These are phyloP conservation scores for Hippolais icterina DNA, from an alignment of 2,113 vertebrate genomes.

Conservation along the genomic window DNA sequence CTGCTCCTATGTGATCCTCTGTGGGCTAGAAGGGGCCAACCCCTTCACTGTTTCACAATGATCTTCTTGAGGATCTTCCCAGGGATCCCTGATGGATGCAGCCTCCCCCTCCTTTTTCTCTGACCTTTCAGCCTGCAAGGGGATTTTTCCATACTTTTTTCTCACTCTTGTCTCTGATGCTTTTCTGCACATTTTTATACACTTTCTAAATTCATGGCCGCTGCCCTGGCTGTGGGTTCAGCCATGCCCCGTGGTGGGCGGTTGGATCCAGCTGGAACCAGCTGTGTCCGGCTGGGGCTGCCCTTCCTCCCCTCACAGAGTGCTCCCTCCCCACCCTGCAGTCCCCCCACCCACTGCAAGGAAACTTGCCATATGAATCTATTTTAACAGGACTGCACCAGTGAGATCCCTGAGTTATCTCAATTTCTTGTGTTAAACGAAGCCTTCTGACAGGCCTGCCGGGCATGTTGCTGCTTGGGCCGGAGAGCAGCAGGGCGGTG, in stretches of 20 bases:
- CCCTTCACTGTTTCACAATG: not conserved
- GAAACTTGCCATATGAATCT: fast-evolving
- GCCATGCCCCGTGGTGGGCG: fast-evolving
- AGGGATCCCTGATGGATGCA: not conserved
- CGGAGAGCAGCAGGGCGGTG: fast-evolving
- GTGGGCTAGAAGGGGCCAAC: not conserved
- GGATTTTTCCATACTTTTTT: not conserved
- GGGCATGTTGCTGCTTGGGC: not conserved
- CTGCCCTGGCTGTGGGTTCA: fast-evolving
- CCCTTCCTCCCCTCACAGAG: no score
- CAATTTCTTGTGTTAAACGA: not conserved
- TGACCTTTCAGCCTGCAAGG: not conserved
- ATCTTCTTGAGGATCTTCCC: not conserved
- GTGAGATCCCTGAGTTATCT: not conserved
- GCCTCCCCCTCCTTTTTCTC: not conserved
- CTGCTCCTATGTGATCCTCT: not conserved
- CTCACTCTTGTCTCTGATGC: not conserved
- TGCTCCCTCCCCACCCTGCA: fast-evolving
- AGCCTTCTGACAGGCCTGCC: not conserved
- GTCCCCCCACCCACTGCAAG: not conserved
- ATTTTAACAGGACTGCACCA: not conserved
- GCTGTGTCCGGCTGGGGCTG: not conserved
- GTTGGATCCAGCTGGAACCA: not conserved
- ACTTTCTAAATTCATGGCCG: not conserved
- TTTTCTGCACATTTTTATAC: not conserved